Evolutionary conservation across 2,113 vertebrate species (phyloP).

Genomic region (Dolichallabes microphthalmus): DNA sequence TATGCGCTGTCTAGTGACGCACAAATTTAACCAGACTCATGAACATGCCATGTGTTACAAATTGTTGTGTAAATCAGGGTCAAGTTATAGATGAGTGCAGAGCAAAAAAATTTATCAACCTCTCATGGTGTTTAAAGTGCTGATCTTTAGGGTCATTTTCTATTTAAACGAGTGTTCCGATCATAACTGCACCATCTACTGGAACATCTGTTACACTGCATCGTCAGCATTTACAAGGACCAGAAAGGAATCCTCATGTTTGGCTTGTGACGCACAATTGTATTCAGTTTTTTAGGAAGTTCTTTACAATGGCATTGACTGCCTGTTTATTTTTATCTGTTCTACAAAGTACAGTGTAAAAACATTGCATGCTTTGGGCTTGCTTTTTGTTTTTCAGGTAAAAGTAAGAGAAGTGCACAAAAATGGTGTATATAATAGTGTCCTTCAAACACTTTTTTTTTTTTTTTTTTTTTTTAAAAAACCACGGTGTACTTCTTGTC

Average conservation of each 20-base stretch:
- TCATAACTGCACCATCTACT: constrained; percentile 33
- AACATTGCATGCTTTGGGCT: constrained; percentile 1
- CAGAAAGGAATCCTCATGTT: constrained; percentile 5
- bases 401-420: constrained; percentile 4
- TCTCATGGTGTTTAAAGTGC: neutral
- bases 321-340: neutral
- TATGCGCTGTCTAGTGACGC: constrained; percentile 17
- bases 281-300: neutral
- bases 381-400: neutral
- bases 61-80: constrained; percentile 16
- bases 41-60: neutral
- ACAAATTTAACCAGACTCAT: constrained; percentile 18
- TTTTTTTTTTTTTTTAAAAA: neutral
- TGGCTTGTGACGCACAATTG: constrained; percentile 21
- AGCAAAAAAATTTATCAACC: neutral
- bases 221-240: constrained; percentile 30
- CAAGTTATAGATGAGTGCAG: neutral
- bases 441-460: neutral
- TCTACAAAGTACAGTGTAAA: constrained; percentile 1
- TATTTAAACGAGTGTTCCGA: neutral
- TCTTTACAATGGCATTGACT: constrained; percentile 27
- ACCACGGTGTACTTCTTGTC: constrained; percentile 9
- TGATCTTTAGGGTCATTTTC: neutral
- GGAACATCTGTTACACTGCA: constrained; percentile 46
- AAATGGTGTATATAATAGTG: neutral